Conservation (phyloP, 2,888 invertebrate species). For the Drosophila phalerata region DNA sequence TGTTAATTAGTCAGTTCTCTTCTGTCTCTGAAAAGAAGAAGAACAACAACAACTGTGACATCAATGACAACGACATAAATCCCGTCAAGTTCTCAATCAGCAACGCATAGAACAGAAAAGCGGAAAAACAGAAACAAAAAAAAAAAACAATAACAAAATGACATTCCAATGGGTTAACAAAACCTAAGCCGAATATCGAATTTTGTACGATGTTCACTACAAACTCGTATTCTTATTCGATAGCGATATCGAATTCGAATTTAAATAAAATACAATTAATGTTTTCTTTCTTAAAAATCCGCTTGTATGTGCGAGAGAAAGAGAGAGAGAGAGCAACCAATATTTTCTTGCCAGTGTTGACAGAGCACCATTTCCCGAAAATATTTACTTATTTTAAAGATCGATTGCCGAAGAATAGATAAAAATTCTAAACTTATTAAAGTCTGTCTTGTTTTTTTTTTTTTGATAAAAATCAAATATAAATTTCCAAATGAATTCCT, state of each 20-base stretch:
- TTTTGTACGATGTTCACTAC: not conserved
- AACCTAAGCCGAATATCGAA: constrained; percentile 61
- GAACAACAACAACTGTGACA: constrained; percentile 22
- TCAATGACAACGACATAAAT: constrained; percentile 49
- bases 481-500: too few relatives aligned
- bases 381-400: not conserved
- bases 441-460: not conserved
- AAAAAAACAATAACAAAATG: constrained; percentile 20
- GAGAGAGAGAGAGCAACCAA: not conserved
- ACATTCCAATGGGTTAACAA: constrained; percentile 57
- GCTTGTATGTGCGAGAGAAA: too few relatives aligned
- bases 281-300: not conserved
- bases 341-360: not conserved
- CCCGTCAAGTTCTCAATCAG: constrained; percentile 38
- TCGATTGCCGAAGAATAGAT: too few relatives aligned
- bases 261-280: constrained; percentile 55
- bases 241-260: constrained; percentile 45
- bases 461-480: too few relatives aligned
- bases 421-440: not conserved
- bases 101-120: constrained; percentile 27
- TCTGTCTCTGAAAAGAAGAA: constrained; percentile 2
- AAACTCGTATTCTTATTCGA: constrained; percentile 15
- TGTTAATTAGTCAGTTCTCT: constrained; percentile 63
- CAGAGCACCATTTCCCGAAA: not conserved
- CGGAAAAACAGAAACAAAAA: constrained; percentile 13